phyloP scores from a whole-genome alignment of 1,140 invertebrate species.

The Pissodes strobi region DNA sequence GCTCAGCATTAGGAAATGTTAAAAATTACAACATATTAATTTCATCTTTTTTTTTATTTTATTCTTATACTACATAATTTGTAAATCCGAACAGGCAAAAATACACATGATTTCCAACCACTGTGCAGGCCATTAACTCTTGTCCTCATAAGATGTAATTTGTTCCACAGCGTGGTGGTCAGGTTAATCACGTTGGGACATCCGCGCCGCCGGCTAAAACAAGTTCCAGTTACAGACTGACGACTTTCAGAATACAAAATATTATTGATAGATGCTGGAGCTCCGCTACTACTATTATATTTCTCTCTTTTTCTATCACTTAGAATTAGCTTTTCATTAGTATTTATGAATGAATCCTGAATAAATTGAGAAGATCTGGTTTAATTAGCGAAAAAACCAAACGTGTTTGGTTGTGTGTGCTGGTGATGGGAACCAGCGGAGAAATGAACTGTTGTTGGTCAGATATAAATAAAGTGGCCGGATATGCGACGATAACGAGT shows the following conservation, averaged over 20 bases:
- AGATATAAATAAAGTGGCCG: background rate
- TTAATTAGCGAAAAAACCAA: slow-evolving; percentile 29
- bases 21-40: too few relatives aligned
- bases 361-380: slow-evolving; percentile 19
- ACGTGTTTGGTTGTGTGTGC: too few relatives aligned
- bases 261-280: slow-evolving; percentile 30
- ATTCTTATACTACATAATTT: too few relatives aligned
- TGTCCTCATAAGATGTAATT: too few relatives aligned
- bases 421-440: slow-evolving; percentile 9
- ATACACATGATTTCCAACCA: too few relatives aligned
- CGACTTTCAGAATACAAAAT: slow-evolving; percentile 33
- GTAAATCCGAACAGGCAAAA: too few relatives aligned
- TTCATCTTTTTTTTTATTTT: too few relatives aligned
- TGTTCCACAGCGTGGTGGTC: slow-evolving; percentile 17
- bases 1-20: too few relatives aligned
- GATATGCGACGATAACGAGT: slow-evolving; percentile 7
- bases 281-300: slow-evolving; percentile 7
- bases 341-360: slow-evolving; percentile 30
- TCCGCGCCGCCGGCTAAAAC: slow-evolving; percentile 29
- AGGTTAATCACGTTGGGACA: slow-evolving; percentile 36
- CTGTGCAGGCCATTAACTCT: too few relatives aligned
- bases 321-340: slow-evolving; percentile 15
- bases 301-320: slow-evolving; percentile 13
- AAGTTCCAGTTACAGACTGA: slow-evolving; percentile 29
- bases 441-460: slow-evolving; percentile 7